These are phyloP conservation scores for Lamellibrachia columna DNA, from an alignment of 2,888 invertebrate genomes.

Conservation along the genomic window DNA sequence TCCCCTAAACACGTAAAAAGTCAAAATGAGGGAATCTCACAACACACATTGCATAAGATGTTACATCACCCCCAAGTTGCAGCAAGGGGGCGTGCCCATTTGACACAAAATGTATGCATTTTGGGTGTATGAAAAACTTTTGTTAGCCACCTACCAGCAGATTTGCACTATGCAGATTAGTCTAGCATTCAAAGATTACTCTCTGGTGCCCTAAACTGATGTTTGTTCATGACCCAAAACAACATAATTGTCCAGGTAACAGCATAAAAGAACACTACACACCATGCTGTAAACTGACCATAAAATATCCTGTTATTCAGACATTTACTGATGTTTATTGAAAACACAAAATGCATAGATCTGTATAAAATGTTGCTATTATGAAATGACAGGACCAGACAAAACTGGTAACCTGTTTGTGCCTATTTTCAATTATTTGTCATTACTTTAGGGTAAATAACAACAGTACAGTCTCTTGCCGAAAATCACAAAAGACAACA, in stretches of 20 bases:
- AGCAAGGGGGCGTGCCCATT: no score
- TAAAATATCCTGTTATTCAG: not conserved
- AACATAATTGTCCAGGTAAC: not conserved
- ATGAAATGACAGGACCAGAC: conserved; percentile 2
- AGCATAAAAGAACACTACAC: not conserved
- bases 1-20: no score
- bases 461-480: no score
- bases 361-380: not conserved
- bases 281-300: not conserved
- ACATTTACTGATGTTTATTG: not conserved
- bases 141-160: no score
- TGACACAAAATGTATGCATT: no score
- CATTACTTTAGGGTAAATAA: no score
- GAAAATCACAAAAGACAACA: no score
- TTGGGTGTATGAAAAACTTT: no score
- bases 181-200: not conserved
- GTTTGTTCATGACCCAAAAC: not conserved
- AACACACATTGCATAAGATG: no score
- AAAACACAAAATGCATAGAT: not conserved
- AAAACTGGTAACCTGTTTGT: not conserved
- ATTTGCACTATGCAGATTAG: no score
- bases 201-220: not conserved
- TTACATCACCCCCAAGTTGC: no score
- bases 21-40: no score
- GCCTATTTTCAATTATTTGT: not conserved